A percentile compares a stretch with the other conserved stretches of the same genome.
Conservation (phyloP, 2,888 invertebrate species). For the Agrenia bidenticulata region DNA sequence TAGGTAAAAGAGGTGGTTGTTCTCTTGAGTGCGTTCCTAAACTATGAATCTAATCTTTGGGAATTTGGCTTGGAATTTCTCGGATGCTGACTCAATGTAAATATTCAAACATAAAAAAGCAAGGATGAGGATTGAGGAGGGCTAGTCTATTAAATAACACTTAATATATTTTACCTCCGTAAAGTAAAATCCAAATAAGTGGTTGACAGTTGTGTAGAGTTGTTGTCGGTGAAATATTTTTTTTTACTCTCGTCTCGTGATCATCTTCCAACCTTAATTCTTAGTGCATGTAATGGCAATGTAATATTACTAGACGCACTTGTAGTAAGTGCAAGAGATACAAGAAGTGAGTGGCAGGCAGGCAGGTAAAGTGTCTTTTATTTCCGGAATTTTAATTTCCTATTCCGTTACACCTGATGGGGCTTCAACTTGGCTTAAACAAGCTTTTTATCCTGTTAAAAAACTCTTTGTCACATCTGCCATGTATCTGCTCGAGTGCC, state of each 20-base stretch:
- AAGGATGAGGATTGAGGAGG: neutral
- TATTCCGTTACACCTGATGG: slow-evolving; percentile 14
- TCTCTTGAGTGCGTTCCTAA: slow-evolving; percentile 1
- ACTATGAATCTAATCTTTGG: too few species aligned
- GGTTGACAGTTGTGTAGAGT: slow-evolving; percentile 11
- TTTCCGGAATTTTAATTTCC: slow-evolving; percentile 19
- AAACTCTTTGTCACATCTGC: neutral
- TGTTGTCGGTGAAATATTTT: slow-evolving; percentile 12
- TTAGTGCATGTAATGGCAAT: too few species aligned
- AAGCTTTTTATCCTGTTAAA: too few species aligned
- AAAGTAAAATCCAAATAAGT: slow-evolving; percentile 11
- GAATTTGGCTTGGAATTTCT: too few species aligned
- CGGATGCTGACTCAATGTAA: too few species aligned
- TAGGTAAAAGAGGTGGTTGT: neutral
- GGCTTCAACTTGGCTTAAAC: slow-evolving; percentile 5
- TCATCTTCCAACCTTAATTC: slow-evolving; percentile 3
- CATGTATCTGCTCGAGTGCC: too few species aligned
- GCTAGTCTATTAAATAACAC: slow-evolving; percentile 10
- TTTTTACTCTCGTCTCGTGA: neutral
- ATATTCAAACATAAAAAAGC: neutral
- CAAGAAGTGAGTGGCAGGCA: neutral
- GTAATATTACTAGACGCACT: too few species aligned
- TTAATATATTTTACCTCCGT: neutral
- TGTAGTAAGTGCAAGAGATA: too few species aligned
- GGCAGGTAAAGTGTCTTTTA: neutral